Conservation (phyloP, 2,797 vertebrate genomes). For the Micropoecilia bifurca region DNA sequence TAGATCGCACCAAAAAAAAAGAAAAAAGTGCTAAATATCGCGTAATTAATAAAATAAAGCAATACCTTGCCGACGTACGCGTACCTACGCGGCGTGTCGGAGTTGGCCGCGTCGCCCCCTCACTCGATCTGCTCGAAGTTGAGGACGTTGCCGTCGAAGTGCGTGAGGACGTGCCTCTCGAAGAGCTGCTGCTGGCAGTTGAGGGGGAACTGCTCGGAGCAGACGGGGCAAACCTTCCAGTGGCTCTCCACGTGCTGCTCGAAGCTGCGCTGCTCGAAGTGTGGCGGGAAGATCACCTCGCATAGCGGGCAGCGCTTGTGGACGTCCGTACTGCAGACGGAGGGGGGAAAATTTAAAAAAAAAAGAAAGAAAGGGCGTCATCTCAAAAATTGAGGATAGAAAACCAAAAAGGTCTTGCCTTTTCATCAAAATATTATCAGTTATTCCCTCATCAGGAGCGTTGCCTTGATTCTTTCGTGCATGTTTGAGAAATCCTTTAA, state of each 20-base stretch:
- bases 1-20: slow-evolving; percentile 40
- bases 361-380: neutral
- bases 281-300: slow-evolving; percentile 94
- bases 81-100: slow-evolving; percentile 4
- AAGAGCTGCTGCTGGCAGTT: slow-evolving; percentile 94
- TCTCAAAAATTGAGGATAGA: neutral
- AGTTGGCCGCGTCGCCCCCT: slow-evolving; percentile 3
- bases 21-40: slow-evolving; percentile 60
- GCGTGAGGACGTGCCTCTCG: slow-evolving; percentile 94
- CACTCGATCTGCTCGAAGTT: slow-evolving; percentile 90
- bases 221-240: slow-evolving; percentile 98
- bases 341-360: too few species aligned
- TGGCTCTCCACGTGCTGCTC: slow-evolving; percentile 97
- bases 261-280: slow-evolving; percentile 96
- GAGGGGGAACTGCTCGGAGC: slow-evolving; percentile 95
- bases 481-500: too few species aligned
- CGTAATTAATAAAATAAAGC: slow-evolving; percentile 34
- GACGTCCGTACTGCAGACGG: slow-evolving; percentile 81
- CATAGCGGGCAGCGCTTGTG: slow-evolving; percentile 96
- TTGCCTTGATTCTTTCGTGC: too few species aligned
- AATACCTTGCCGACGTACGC: slow-evolving; percentile 35
- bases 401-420: neutral
- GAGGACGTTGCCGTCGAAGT: slow-evolving; percentile 94
- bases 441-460: too few species aligned
- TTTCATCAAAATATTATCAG: neutral